Conservation (phyloP, 2,888 invertebrate genomes). For the Drosophila aldrichi region DNA sequence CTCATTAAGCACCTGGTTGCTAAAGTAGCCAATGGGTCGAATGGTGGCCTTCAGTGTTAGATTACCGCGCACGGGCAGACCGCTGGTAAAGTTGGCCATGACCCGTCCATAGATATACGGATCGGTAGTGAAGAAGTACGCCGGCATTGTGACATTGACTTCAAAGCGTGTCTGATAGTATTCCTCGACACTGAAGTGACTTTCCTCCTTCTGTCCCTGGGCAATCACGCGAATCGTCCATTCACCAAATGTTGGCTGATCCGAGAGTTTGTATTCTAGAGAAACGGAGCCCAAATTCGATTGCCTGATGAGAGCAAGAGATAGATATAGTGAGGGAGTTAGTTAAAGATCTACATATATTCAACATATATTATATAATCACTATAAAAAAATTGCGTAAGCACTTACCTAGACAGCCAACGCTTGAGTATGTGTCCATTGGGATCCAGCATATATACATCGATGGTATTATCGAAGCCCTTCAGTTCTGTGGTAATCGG, state of each 20-base stretch:
- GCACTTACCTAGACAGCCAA: constrained; percentile 91
- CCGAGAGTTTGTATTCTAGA: constrained; percentile 94
- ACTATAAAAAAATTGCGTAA: no score
- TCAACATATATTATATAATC: not conserved
- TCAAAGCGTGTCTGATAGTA: constrained; percentile 98
- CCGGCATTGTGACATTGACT: constrained; percentile 97
- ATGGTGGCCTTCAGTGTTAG: constrained; percentile 93
- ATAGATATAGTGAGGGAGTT: not conserved
- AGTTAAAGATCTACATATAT: not conserved
- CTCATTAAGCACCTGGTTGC: constrained; percentile 87
- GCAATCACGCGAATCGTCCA: constrained; percentile 96
- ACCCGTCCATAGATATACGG: constrained; percentile 93
- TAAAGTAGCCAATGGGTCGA: constrained; percentile 88
- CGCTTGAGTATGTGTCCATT: constrained; percentile 94
- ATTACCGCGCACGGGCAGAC: constrained; percentile 95
- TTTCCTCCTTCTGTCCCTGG: constrained; percentile 94
- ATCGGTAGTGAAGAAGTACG: constrained; percentile 96
- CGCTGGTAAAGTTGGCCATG: constrained; percentile 98
- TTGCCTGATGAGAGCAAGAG: constrained; percentile 86
- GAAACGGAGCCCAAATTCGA: constrained; percentile 97
- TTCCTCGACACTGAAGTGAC: constrained; percentile 95
- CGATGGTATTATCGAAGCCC: constrained; percentile 95
- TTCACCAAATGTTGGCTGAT: constrained; percentile 96
- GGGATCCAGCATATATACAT: constrained; percentile 96
- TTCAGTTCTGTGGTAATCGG: constrained; percentile 96